A percentile compares a stretch with the other conserved stretches of the same genome.
Evolutionary conservation across 2,113 vertebrate species (phyloP).

Genomic region (Callithrix jacchus): DNA sequence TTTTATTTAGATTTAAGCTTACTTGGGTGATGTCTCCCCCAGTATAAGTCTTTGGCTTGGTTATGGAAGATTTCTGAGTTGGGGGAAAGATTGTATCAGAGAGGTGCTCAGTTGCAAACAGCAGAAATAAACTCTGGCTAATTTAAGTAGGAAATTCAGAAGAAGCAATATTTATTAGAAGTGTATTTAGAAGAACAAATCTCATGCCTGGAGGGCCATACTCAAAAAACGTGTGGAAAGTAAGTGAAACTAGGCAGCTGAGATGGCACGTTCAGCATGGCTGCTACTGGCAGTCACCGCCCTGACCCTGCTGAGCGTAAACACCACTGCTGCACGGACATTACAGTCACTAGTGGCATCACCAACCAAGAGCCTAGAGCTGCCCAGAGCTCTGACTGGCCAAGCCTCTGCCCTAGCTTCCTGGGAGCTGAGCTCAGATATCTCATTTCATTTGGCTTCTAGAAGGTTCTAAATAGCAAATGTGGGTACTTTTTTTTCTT

Average conservation of each 20-base stretch:
- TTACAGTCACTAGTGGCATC: not conserved
- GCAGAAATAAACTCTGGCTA: not conserved
- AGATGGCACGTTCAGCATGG: not conserved
- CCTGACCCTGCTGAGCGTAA: not conserved
- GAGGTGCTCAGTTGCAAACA: not conserved
- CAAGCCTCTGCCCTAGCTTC: not conserved
- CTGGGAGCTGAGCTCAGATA: not conserved
- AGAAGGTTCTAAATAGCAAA: not conserved
- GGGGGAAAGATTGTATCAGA: not conserved
- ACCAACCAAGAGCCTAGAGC: not conserved
- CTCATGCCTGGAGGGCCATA: not conserved
- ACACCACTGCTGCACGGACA: not conserved
- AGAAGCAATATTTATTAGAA: not conserved
- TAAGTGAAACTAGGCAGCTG: not conserved
- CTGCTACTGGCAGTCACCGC: not conserved
- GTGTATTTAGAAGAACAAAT: not conserved
- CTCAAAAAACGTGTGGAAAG: not conserved
- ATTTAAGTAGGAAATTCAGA: constrained; percentile 5
- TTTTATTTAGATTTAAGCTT: constrained; percentile 33
- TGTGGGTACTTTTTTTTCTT: not conserved
- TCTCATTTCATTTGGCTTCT: not conserved
- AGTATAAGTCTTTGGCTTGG: not conserved
- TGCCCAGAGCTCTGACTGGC: no score
- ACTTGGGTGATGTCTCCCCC: not conserved
- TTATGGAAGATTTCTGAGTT: not conserved